phyloP scores from a whole-genome alignment of 2,888 invertebrate genomes.

The Sarcophaga subvicina region DNA sequence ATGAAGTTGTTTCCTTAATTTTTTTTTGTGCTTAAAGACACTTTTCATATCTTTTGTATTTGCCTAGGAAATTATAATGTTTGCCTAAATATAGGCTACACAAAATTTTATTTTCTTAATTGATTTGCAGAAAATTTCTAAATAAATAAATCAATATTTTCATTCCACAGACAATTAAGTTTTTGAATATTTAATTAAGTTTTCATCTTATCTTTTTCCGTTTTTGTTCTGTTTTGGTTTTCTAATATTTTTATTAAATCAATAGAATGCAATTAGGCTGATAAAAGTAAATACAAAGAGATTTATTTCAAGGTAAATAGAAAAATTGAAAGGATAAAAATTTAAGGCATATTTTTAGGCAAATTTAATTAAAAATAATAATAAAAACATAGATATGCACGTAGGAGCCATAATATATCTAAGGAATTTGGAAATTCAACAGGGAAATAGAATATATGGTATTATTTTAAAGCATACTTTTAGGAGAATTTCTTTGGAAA shows the following conservation, averaged over 20 bases:
- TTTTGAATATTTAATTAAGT: constrained; percentile 3
- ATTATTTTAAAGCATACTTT: neutral
- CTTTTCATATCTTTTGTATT: neutral
- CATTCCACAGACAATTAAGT: constrained; percentile 1
- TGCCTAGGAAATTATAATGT: neutral
- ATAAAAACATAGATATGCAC: too few relatives aligned
- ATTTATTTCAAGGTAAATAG: neutral
- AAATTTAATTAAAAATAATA: neutral
- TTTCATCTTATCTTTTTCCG: neutral
- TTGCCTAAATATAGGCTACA: neutral
- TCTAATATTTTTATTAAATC: neutral
- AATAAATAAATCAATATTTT: neutral
- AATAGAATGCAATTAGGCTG: constrained; percentile 2
- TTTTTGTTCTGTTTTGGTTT: neutral
- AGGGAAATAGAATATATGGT: too few relatives aligned
- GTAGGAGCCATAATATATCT: too few relatives aligned
- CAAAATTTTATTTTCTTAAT: neutral
- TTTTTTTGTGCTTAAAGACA: too few relatives aligned
- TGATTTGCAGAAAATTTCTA: neutral
- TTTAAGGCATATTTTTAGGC: neutral
- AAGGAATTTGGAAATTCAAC: too few relatives aligned
- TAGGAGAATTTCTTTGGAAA: neutral
- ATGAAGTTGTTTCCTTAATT: too few relatives aligned
- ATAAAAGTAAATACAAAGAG: neutral
- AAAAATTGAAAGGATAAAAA: neutral